A percentile compares a stretch with the other conserved stretches of the same genome.
phyloP scores from a whole-genome alignment of 2,888 invertebrate species.

The Alloplasta piceator region DNA sequence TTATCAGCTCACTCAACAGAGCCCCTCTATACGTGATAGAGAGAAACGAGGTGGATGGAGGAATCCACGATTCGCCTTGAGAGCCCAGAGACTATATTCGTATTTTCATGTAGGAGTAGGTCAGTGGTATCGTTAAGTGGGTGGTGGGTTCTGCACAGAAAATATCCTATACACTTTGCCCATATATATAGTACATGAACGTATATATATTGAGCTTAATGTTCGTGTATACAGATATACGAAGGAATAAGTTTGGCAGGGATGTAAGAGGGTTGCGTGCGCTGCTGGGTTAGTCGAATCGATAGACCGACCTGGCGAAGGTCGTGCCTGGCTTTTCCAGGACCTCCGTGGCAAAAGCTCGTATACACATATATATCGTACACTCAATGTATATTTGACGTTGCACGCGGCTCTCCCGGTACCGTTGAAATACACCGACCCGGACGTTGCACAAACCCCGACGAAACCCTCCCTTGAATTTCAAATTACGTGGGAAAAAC shows the following conservation, averaged over 20 bases:
- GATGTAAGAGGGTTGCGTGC: conserved; percentile 60
- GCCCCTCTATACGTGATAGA: no score
- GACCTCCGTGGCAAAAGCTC: conserved; percentile 44
- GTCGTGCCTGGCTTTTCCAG: conserved; percentile 62
- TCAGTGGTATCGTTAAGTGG: conserved; percentile 64
- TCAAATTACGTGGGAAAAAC: conserved; percentile 31
- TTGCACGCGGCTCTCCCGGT: neutral
- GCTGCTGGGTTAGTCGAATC: conserved; percentile 58
- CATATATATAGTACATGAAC: neutral
- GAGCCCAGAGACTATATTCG: conserved; percentile 48
- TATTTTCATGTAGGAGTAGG: conserved; percentile 66
- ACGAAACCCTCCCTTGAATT: conserved; percentile 42
- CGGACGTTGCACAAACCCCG: conserved; percentile 26
- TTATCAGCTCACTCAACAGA: conserved; percentile 6
- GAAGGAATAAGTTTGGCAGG: conserved; percentile 23
- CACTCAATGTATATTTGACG: conserved; percentile 33
- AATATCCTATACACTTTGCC: neutral
- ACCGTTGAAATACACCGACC: conserved; percentile 6
- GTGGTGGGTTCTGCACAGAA: conserved; percentile 36
- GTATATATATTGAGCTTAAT: neutral
- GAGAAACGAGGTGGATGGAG: neutral
- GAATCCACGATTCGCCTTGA: conserved; percentile 55
- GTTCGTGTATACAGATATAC: conserved; percentile 4
- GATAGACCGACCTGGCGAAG: conserved; percentile 62
- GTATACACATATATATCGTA: neutral